Evolutionary conservation across 1,140 invertebrate species (phyloP).

Genomic region (Drosophila ambigua): DNA sequence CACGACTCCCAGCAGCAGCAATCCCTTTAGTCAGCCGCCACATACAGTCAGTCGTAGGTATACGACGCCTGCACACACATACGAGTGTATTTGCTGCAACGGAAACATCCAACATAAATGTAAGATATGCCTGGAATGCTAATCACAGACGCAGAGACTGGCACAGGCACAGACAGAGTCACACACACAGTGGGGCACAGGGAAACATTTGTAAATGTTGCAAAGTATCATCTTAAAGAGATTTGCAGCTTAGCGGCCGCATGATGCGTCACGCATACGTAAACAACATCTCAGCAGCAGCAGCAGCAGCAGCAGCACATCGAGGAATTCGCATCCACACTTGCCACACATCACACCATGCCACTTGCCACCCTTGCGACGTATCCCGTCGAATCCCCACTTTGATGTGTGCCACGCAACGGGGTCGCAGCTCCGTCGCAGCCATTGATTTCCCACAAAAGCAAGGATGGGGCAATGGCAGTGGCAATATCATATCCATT

Average conservation of each 20-base stretch:
- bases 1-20: conserved; percentile 49
- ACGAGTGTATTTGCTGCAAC: conserved; percentile 71
- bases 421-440: conserved; percentile 43
- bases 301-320: conserved; percentile 13
- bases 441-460: conserved; percentile 58
- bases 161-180: conserved; percentile 13
- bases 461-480: conserved; percentile 12
- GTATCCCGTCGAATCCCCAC: conserved; percentile 7
- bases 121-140: conserved; percentile 79
- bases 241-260: conserved; percentile 81
- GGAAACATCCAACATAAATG: conserved; percentile 82
- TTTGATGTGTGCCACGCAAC: conserved; percentile 62
- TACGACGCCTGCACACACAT: conserved; percentile 16
- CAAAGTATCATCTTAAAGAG: conserved; percentile 83
- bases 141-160: conserved; percentile 67
- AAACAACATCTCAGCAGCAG: conserved; percentile 53
- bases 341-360: neutral
- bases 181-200: conserved; percentile 47
- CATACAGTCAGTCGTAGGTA: neutral
- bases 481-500: conserved; percentile 39
- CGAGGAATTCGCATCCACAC: too few relatives aligned
- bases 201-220: conserved; percentile 83
- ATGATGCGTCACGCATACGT: conserved; percentile 78
- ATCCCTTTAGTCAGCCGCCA: neutral
- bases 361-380: neutral